These are phyloP conservation scores for Ochropacha duplaris DNA, from an alignment of 2,888 invertebrate species.

Conservation along the genomic window DNA sequence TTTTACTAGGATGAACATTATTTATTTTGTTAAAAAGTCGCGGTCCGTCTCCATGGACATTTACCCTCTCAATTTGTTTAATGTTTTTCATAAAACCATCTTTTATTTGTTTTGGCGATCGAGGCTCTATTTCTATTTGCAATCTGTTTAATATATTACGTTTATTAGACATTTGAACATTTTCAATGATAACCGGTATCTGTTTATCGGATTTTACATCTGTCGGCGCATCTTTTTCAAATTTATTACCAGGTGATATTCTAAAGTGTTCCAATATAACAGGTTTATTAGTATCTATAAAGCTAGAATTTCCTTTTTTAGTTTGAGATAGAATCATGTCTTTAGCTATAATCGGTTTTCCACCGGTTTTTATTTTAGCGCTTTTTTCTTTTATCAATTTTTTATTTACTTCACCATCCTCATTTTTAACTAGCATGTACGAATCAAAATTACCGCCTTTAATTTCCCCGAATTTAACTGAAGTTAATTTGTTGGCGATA, in stretches of 20 bases:
- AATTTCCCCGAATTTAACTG: constrained; percentile 23
- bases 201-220: not conserved
- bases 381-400: constrained; percentile 11
- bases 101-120: not conserved
- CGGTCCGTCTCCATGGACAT: too few relatives aligned
- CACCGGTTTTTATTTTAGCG: not conserved
- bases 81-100: not conserved
- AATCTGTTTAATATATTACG: too few relatives aligned
- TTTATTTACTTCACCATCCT: constrained; percentile 34
- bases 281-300: not conserved
- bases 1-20: not conserved
- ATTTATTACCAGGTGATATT: not conserved
- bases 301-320: not conserved
- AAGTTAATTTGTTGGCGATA: constrained; percentile 49
- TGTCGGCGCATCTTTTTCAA: not conserved
- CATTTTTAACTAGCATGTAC: constrained; percentile 40
- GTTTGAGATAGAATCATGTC: not conserved
- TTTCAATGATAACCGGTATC: not conserved
- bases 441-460: constrained; percentile 18
- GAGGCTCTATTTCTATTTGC: too few relatives aligned
- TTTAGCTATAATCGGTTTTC: not conserved
- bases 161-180: not conserved
- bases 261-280: not conserved
- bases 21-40: not conserved
- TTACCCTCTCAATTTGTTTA: not conserved